Evolutionary conservation across 2,797 vertebrate genomes (phyloP), one percentile per base, ranked within the genome.

Genomic region (Amazonetta brasiliensis): DNA sequence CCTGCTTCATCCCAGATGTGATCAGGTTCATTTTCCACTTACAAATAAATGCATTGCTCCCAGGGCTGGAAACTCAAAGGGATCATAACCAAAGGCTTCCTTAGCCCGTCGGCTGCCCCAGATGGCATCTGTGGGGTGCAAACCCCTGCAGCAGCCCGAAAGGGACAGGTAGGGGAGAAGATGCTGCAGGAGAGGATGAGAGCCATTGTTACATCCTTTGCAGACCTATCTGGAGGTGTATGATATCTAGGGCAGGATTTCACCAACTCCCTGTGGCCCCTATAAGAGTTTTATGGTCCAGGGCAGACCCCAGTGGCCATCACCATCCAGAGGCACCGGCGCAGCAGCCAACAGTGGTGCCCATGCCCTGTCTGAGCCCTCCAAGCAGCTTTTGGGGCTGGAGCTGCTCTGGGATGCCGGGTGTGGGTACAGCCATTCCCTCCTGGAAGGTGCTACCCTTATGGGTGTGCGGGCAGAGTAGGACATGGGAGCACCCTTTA

Each of bases 351-450:
- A 3, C 14, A 68, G 68, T 15, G 2, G 12, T 48, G 33, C 56
- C 50, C 37, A 9, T 2, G 80, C 5, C 26, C 28, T 28, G 22
- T 26, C 18, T 39, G 44, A 79, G 46, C 18, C 16, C 23, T 26
- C 12, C 43, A 14, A 26, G 66, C 63, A 23, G 66, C 79, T 54
- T 28, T 12, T 0, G 3, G 1, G 28, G 6, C 15, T 11, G 39
- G 10, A 21, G 75, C 2, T 4, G 1, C 13, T 3, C 3, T 0
- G 2, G 28, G 25, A 28, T 6, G 5, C 28, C 0, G 2, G 7
- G 6, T 52, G 43, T 0, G 15, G 33, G 9, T 2, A 14, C 50
- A 72, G 31, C 31, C n/a, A 2, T 67, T 46, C 63, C 54, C 10
- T 20, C 15, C 48, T n/a, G 68, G 71, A n/a, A 33, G 67, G 1